These are phyloP conservation scores for Megalops cyprinoides DNA, from an alignment of 2,797 vertebrate genomes.

Conservation along the genomic window DNA sequence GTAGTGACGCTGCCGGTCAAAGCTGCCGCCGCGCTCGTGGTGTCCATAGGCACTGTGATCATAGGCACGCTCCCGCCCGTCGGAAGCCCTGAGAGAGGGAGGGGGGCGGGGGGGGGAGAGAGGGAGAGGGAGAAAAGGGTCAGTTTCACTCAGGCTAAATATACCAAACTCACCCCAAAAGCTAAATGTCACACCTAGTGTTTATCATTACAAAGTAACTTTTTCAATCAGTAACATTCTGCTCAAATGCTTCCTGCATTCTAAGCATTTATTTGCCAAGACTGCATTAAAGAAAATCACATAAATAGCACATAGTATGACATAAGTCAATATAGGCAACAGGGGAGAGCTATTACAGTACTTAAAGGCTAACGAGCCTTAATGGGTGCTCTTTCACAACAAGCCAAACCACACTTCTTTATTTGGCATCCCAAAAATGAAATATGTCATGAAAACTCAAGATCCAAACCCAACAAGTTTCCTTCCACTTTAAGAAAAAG, in stretches of 20 bases:
- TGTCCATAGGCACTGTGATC: conserved; percentile 99
- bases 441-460: neutral
- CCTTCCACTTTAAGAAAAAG: neutral
- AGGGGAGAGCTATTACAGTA: neutral
- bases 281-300: neutral
- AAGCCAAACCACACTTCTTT: no score
- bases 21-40: conserved; percentile 92
- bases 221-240: neutral
- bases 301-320: no score
- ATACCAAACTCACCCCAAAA: neutral
- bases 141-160: conserved; percentile 15
- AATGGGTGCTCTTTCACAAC: neutral
- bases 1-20: conserved; percentile 97
- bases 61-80: conserved; percentile 96
- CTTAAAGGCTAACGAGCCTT: neutral
- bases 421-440: neutral
- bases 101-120: conserved; percentile 8
- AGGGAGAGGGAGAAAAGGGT: conserved; percentile 27
- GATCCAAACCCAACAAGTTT: neutral
- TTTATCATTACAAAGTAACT: neutral
- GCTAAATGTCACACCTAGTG: neutral
- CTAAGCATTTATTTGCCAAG: neutral
- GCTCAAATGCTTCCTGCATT: neutral
- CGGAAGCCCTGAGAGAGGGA: conserved; percentile 87
- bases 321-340: neutral